A percentile compares a stretch with the other conserved stretches of the same genome.
These are phyloP conservation scores for Semaprochilodus insignis DNA, from an alignment of 2,797 vertebrate species.

Conservation along the genomic window DNA sequence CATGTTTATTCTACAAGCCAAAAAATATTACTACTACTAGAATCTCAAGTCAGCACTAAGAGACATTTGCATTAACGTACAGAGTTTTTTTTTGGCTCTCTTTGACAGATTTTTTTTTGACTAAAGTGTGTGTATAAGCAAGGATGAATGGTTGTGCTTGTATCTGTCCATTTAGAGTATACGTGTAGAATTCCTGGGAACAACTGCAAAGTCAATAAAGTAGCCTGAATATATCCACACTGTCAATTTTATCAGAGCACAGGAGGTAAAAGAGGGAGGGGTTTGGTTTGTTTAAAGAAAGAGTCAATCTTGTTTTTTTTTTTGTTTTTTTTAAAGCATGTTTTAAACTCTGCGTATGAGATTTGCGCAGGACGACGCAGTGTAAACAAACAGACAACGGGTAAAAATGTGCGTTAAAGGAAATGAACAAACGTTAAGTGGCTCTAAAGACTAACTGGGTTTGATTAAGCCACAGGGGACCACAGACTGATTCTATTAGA, in stretches of 20 bases:
- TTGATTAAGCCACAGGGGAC: background rate
- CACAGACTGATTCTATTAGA: background rate
- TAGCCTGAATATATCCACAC: background rate
- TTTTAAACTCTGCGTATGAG: background rate
- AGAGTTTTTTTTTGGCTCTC: too few relatives aligned
- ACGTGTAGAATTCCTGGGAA: background rate
- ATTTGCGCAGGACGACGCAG: background rate
- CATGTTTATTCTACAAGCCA: too few relatives aligned
- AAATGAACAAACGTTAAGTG: constrained; percentile 1
- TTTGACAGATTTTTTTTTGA: too few relatives aligned
- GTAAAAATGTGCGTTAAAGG: background rate
- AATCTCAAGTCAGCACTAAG: too few relatives aligned
- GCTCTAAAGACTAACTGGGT: background rate
- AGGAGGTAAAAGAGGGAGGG: background rate
- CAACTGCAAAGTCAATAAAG: constrained; percentile 12
- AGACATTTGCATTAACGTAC: too few relatives aligned
- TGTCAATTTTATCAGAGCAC: background rate
- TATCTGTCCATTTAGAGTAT: background rate
- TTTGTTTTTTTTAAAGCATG: too few relatives aligned
- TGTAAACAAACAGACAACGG: constrained; percentile 3
- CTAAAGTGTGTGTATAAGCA: constrained; percentile 7
- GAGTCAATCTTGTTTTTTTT: background rate
- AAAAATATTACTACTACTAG: too few relatives aligned
- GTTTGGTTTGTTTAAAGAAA: background rate
- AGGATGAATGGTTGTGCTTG: background rate